Evolutionary conservation across 2,888 invertebrate genomes (phyloP), one percentile per base, ranked within the genome.

Genomic region (Salticus scenicus): DNA sequence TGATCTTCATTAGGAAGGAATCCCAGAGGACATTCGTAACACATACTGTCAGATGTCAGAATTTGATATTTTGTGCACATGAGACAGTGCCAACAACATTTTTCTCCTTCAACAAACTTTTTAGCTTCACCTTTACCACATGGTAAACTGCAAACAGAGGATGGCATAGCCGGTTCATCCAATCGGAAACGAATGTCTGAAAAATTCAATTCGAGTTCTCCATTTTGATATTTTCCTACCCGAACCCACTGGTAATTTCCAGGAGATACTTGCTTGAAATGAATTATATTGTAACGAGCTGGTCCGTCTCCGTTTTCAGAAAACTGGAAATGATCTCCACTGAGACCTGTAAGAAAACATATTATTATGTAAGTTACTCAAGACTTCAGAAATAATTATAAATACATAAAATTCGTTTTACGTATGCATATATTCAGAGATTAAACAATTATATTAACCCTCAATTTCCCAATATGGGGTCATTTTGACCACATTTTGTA

Each of bases 11-110:
- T 95, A 0, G 98, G 98, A 42, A 97, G 92, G 0, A 95, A 96
- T 31, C 97, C 97, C 89, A 90, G 88, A 0, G 95, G 94, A 90
- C 98, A 98, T 78, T 94, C 94, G 72, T 94, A 93, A 91, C 98
- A 98, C 87, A 95, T 95, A 0, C 96, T 97, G 91, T 96, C 96
- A 91, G 96, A 95, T 28, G 91, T 92, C 0, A 94, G 94, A 89
- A 94, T 95, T 94, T 97, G 95, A 92, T 96, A 96, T 90, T 94
- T 94, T 69, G 95, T 94, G 91, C 98, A 97, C 91, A 96, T 95
- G 92, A 95, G 95, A 92, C 97, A 97, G 91, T 96, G 96, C 97
- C 97, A 97, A 91, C 97, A 97, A 91, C 97, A 97, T 91, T 95
- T 96, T 91, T 97, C 97, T 0, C 97, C 97, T 91, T 97, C 97